Conservation (phyloP, 2,797 vertebrate genomes). For the Pipistrellus nathusii region DNA sequence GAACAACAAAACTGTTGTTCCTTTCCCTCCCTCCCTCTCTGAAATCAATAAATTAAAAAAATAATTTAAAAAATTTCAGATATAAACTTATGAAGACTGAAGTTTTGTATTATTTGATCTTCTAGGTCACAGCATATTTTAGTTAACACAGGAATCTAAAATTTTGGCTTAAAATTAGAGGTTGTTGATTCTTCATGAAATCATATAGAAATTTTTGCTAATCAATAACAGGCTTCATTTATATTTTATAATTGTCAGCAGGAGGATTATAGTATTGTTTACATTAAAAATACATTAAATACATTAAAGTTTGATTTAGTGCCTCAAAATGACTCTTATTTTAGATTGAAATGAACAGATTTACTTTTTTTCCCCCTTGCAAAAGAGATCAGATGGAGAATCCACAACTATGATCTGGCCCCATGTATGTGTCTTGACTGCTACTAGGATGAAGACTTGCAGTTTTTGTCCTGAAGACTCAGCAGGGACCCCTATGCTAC, state of each 20-base stretch:
- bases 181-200: conserved; percentile 4
- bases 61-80: too few species aligned
- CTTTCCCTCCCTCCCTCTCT: not conserved
- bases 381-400: not conserved
- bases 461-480: not conserved
- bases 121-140: not conserved
- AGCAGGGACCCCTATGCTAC: not conserved
- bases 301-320: not conserved
- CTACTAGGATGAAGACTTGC: not conserved
- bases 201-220: not conserved
- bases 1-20: not conserved
- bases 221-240: not conserved
- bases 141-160: not conserved
- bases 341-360: conserved; percentile 9
- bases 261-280: not conserved
- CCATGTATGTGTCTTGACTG: not conserved
- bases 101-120: not conserved
- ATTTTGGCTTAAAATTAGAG: conserved; percentile 9
- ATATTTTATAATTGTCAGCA: not conserved
- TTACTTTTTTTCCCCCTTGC: not conserved
- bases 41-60: not conserved
- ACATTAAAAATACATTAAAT: too few species aligned
- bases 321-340: not conserved
- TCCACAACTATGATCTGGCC: not conserved
- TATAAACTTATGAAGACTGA: not conserved